Evolutionary conservation across 2,113 vertebrate species (phyloP).

Genomic region (Entosphenus tridentatus): DNA sequence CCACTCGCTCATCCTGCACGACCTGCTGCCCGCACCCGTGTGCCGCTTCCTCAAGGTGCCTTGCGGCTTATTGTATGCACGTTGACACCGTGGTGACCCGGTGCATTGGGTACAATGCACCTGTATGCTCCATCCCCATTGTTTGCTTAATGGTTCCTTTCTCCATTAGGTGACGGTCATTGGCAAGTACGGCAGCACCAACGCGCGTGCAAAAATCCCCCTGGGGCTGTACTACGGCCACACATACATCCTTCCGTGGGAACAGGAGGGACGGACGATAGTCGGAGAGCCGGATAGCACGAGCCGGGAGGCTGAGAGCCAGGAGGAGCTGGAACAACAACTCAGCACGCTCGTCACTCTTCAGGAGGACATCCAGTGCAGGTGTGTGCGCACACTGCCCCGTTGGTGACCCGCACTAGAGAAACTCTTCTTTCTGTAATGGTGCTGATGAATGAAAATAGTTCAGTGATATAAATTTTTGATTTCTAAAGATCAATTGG

Average conservation of each 20-base stretch:
- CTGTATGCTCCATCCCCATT: background rate
- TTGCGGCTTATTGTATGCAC: too few relatives aligned
- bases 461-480: too few relatives aligned
- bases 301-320: constrained; percentile 53
- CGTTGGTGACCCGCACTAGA: too few relatives aligned
- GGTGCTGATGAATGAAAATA: too few relatives aligned
- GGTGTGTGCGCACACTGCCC: constrained; percentile 24
- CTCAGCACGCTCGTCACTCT: constrained; percentile 85
- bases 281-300: constrained; percentile 78
- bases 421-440: too few relatives aligned
- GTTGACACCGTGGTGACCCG: too few relatives aligned
- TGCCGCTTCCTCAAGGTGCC: constrained; percentile 98
- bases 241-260: constrained; percentile 87
- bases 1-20: constrained; percentile 84
- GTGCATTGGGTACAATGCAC: too few relatives aligned
- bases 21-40: constrained; percentile 76
- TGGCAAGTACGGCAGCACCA: constrained; percentile 90
- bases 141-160: background rate
- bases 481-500: too few relatives aligned
- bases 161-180: constrained; percentile 74
- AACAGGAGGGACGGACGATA: constrained; percentile 65
- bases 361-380: constrained; percentile 97
- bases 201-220: constrained; percentile 88
- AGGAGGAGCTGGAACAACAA: constrained; percentile 85
- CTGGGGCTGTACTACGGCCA: constrained; percentile 93